phyloP scores from a whole-genome alignment of 1,140 invertebrate species.

The Notospermus geniculatus region DNA sequence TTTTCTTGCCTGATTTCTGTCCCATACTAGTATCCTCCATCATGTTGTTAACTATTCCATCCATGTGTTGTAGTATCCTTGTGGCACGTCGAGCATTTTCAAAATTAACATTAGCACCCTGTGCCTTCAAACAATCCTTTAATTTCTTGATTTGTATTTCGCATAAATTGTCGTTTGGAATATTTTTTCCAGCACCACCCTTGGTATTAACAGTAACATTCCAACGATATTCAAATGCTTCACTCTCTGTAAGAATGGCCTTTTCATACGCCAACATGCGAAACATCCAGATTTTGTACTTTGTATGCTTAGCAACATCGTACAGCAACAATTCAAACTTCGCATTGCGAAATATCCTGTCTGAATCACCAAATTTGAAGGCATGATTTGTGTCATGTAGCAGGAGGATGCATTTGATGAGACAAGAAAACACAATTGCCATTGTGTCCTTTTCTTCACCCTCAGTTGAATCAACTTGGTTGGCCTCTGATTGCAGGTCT shows the following conservation, averaged over 20 bases:
- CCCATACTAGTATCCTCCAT: neutral
- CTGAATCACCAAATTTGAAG: neutral
- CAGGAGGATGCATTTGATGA: neutral
- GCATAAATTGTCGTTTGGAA: slow-evolving; percentile 2
- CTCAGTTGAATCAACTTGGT: too few relatives aligned
- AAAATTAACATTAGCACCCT: slow-evolving; percentile 5
- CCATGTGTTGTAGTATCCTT: neutral
- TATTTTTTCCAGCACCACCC: neutral
- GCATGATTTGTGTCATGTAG: neutral
- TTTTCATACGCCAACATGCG: slow-evolving; percentile 5
- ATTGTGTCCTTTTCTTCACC: too few relatives aligned
- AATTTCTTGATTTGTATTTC: slow-evolving; percentile 7
- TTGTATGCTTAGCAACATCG: neutral
- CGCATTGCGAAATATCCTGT: neutral
- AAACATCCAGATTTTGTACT: slow-evolving; percentile 1
- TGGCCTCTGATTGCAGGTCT: too few relatives aligned
- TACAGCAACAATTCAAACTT: neutral
- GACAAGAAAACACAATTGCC: too few relatives aligned
- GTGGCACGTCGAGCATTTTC: neutral
- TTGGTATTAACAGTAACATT: neutral
- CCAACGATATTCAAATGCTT: slow-evolving; percentile 5
- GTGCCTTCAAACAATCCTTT: neutral
- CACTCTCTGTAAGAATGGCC: neutral
- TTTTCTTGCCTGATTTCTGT: neutral
- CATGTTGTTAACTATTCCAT: slow-evolving; percentile 3